Percentiles rank a stretch among this genome's conserved stretches.
Conservation (phyloP, 2,888 invertebrate species). For the Idaea aversata region DNA sequence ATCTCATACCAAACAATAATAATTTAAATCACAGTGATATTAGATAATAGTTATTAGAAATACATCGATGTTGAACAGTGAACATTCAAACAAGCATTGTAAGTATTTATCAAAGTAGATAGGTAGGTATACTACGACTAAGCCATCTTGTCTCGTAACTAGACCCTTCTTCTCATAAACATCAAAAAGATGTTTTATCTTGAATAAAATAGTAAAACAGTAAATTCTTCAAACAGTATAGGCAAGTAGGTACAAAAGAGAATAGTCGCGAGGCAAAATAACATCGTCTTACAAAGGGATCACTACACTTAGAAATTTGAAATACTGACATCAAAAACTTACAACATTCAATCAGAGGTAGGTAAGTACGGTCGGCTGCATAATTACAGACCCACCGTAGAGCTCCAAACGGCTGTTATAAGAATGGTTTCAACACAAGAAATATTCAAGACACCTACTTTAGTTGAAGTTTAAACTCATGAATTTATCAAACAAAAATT, state of each 20-base stretch:
- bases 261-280: background rate
- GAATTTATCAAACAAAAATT: too few species aligned
- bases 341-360: constrained; percentile 12
- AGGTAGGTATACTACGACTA: constrained; percentile 13
- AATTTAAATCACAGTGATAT: constrained; percentile 69
- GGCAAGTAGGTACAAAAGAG: background rate
- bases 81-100: constrained; percentile 36
- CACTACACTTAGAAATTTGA: constrained; percentile 20
- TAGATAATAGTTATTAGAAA: constrained; percentile 54
- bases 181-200: background rate
- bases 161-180: background rate
- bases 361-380: background rate
- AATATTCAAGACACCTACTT: too few species aligned
- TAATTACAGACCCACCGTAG: too few species aligned
- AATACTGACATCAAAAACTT: constrained; percentile 22
- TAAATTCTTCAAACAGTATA: background rate
- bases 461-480: too few species aligned
- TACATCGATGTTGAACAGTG: constrained; percentile 46
- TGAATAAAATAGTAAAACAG: background rate
- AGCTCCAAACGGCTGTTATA: too few species aligned
- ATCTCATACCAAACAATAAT: constrained; percentile 55
- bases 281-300: constrained; percentile 16
- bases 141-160: background rate
- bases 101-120: constrained; percentile 24
- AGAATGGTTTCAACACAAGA: too few species aligned